Base-by-base conservation (phyloP, 2,797 vertebrate genomes). In the Pristis pectinata region DNA sequence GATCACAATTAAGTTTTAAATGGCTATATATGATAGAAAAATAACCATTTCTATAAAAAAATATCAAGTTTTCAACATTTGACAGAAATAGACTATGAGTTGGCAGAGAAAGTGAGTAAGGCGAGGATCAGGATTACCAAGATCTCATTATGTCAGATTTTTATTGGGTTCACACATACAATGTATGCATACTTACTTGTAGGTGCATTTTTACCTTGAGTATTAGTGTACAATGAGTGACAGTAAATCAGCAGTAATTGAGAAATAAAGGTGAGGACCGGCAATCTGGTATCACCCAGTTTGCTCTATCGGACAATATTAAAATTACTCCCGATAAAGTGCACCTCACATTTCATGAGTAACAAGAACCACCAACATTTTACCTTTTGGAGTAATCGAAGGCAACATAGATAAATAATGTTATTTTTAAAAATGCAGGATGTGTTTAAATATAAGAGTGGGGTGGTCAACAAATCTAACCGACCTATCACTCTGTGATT, bases 11-110 rank as follows among this genome's bases (percentile, higher is more conserved):
- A 93, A 53, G 27, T 72, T 94, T 94, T 34, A 91, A 94, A 94
- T 94, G 92, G 92, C 92, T 94, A 94, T 76, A 74, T 76, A 56
- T n/a, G 70, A 70, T 94, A 94, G 67, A 94, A 94, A 94, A 94
- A 94, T 94, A 94, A 94, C 92, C 92, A 74, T 94, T 87, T 94
- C 74, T 76, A 76, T 94, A 76, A 76, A 56, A 94, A 94, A 76
- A 94, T 76, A 94, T 72, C 92, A 93, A 85, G 37, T 94, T 13
- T 76, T 74, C 70, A 94, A 76, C 30, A 94, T 76, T 76, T 94
- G 67, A 94, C 49, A 56, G 92, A 93, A 72, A 64, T 64, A 93
- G 92, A 53, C 27, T 70, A 70, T 56, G 9, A 53, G 37, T 76
- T 76, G 70, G 44, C 44, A 44, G 17, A 59, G 44, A 13, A 3